Percentiles rank a stretch among this genome's conserved stretches.
Conservation (phyloP, 2,113 vertebrate genomes). For the Perccottus glenii region DNA sequence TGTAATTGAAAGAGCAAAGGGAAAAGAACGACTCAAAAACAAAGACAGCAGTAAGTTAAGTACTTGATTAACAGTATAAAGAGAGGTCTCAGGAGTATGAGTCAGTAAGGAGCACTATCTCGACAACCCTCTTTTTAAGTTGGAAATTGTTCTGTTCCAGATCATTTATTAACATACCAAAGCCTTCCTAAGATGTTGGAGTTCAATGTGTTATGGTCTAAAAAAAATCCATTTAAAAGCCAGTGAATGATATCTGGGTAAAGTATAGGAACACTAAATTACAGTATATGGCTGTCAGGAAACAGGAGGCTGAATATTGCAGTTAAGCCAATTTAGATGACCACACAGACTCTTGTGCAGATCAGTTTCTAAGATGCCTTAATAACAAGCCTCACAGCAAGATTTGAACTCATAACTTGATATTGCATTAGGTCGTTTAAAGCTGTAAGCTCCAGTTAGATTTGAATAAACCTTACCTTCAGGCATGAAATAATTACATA, state of each 20-base stretch:
- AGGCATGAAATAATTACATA: constrained; percentile 25
- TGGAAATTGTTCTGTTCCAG: too few relatives aligned
- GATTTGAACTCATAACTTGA: constrained; percentile 17
- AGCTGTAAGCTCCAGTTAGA: constrained; percentile 7
- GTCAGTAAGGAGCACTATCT: too few relatives aligned
- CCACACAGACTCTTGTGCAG: constrained; percentile 4
- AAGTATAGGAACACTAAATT: not conserved
- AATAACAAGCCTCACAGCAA: constrained; percentile 14
- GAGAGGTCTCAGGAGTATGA: too few relatives aligned
- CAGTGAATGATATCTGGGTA: not conserved
- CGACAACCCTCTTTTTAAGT: too few relatives aligned
- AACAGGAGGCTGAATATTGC: not conserved
- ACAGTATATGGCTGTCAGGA: not conserved
- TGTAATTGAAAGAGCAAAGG: too few relatives aligned
- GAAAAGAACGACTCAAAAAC: too few relatives aligned
- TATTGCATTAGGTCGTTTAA: constrained; percentile 23
- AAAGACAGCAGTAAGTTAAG: too few relatives aligned
- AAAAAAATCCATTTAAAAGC: not conserved
- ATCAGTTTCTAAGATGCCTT: constrained; percentile 21
- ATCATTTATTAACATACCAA: too few relatives aligned
- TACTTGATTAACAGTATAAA: too few relatives aligned
- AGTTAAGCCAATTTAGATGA: not conserved
- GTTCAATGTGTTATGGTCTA: too few relatives aligned
- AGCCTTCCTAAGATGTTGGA: too few relatives aligned
- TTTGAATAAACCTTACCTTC: constrained; percentile 7